Evolutionary conservation across 2,113 vertebrate genomes (phyloP).

Genomic region (Calcarius ornatus): DNA sequence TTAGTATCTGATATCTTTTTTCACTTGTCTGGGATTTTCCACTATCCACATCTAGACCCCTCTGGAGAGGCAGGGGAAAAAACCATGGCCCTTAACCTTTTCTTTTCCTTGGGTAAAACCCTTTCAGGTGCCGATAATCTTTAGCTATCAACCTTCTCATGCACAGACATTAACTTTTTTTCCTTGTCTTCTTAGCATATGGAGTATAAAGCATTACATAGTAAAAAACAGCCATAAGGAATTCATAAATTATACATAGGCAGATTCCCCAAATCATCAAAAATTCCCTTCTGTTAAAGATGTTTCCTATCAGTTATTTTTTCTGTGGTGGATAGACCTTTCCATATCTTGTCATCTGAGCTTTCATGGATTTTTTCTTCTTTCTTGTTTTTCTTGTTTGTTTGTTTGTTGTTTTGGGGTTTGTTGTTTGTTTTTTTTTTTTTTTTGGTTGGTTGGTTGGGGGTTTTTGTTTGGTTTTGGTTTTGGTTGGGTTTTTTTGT

Average conservation of each 20-base stretch:
- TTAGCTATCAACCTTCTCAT: neutral
- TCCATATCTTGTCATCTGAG: neutral
- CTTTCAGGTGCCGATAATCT: neutral
- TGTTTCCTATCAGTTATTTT: neutral
- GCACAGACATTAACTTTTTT: neutral
- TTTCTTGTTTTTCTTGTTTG: neutral
- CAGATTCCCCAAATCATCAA: constrained; percentile 46
- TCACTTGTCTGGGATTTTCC: constrained; percentile 7
- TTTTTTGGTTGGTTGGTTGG: neutral
- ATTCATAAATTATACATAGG: constrained; percentile 47
- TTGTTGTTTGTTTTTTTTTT: neutral
- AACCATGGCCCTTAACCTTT: neutral
- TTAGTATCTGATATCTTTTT: constrained; percentile 29
- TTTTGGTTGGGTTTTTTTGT: neutral
- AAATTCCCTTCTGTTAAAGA: neutral
- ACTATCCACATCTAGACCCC: neutral
- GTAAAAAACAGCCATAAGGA: constrained; percentile 38
- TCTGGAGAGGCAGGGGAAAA: neutral
- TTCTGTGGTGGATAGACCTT: neutral
- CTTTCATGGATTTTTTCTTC: neutral
- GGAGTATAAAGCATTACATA: neutral
- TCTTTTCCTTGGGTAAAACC: neutral
- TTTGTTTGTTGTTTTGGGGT: neutral
- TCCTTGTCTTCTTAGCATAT: neutral
- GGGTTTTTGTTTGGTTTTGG: neutral